These are phyloP conservation scores for Cettia cetti DNA, from an alignment of 2,113 vertebrate species.

Conservation along the genomic window DNA sequence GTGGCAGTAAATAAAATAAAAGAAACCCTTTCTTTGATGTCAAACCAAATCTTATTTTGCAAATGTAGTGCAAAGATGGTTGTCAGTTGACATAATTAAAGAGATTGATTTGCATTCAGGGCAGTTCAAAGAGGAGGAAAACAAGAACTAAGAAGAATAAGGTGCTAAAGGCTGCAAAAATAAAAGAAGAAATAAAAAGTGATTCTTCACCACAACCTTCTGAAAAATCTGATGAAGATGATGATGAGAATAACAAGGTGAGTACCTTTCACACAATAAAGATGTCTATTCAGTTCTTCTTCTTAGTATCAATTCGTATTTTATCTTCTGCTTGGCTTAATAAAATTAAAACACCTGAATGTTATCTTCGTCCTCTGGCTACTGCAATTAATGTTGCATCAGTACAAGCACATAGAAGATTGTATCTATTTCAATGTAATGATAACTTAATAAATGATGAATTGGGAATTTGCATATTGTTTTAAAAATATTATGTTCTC, in stretches of 20 bases:
- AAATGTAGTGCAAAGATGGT: not conserved
- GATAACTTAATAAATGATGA: not conserved
- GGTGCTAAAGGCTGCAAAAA: constrained; percentile 80
- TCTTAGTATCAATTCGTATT: not conserved
- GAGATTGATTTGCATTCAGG: constrained; percentile 70
- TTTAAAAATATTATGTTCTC: not conserved
- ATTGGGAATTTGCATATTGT: not conserved
- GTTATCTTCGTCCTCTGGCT: not conserved
- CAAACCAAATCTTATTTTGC: not conserved
- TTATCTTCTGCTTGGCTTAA: not conserved
- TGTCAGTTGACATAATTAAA: not conserved
- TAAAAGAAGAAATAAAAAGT: constrained; percentile 88
- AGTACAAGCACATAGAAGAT: not conserved
- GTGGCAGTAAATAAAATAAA: not conserved
- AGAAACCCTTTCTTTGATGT: not conserved
- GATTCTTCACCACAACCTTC: constrained; percentile 87
- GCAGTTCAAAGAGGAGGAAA: constrained; percentile 89
- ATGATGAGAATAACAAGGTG: constrained; percentile 78
- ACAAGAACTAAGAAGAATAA: constrained; percentile 89
- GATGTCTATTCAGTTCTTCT: not conserved
- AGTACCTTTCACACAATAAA: not conserved
- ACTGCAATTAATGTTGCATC: not conserved
- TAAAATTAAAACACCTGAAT: not conserved
- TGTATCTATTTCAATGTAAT: not conserved
- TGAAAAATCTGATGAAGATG: constrained; percentile 91